Conservation (phyloP, 2,113 vertebrate species). For the Stomatorhinus ivindoensis region DNA sequence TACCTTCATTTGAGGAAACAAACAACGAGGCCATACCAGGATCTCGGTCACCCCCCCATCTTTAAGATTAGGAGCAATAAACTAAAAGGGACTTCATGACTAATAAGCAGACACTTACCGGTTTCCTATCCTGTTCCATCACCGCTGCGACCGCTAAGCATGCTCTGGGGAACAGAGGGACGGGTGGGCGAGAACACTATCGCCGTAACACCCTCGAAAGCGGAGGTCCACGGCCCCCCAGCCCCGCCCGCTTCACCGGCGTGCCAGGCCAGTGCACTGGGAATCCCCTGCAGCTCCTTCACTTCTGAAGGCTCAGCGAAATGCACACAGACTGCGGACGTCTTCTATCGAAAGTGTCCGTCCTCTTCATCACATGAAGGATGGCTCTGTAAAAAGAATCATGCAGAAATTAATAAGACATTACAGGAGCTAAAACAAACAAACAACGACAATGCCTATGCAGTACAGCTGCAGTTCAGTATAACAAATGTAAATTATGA, state of each 20-base stretch:
- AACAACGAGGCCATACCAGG: neutral
- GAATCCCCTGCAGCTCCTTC: neutral
- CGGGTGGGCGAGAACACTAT: slow-evolving; percentile 33
- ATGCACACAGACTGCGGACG: neutral
- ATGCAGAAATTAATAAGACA: neutral
- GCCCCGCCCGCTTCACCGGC: slow-evolving; percentile 30
- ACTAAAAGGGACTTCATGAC: neutral
- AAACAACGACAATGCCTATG: neutral
- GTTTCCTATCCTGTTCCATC: slow-evolving; percentile 83
- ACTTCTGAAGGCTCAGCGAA: slow-evolving; percentile 16
- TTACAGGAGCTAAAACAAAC: neutral
- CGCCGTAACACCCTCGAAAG: neutral
- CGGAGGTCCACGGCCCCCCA: slow-evolving; percentile 28
- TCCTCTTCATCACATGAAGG: slow-evolving; percentile 19
- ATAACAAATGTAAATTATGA: neutral
- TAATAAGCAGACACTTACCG: slow-evolving; percentile 54
- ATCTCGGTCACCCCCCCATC: neutral
- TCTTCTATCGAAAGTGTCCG: neutral
- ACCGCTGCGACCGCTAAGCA: slow-evolving; percentile 58
- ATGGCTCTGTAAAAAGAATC: neutral
- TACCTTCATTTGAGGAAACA: neutral
- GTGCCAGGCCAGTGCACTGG: slow-evolving; percentile 43
- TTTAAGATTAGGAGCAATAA: neutral
- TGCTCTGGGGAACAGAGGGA: slow-evolving; percentile 58
- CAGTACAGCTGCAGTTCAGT: neutral